Conservation (phyloP, 1,140 invertebrate genomes). For the Papilio polytes region DNA sequence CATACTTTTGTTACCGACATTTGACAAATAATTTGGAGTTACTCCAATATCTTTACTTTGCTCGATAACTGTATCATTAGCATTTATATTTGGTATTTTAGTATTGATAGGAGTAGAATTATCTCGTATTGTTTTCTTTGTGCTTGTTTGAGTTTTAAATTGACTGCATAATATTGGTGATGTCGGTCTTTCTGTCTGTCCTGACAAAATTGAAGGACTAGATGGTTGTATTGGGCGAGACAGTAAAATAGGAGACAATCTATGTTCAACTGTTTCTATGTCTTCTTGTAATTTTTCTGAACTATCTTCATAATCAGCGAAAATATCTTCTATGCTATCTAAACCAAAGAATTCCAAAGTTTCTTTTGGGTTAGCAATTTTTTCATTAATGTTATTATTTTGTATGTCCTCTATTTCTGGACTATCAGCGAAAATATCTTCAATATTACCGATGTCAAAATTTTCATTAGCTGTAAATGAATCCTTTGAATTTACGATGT, state of each 20-base stretch:
- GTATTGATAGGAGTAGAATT: slow-evolving; percentile 50
- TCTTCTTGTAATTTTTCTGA: slow-evolving; percentile 35
- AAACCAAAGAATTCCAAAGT: slow-evolving; percentile 73
- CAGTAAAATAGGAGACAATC: background rate
- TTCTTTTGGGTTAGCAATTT: slow-evolving; percentile 55
- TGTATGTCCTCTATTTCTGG: slow-evolving; percentile 45
- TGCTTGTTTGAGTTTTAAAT: slow-evolving; percentile 59
- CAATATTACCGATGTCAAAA: slow-evolving; percentile 74
- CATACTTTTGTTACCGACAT: slow-evolving; percentile 65
- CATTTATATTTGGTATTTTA: slow-evolving; percentile 41
- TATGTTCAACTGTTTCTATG: slow-evolving; percentile 8
- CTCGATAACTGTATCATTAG: slow-evolving; percentile 22
- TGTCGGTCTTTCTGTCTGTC: slow-evolving; percentile 47
- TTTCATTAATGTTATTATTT: slow-evolving; percentile 41
- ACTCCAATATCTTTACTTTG: background rate
- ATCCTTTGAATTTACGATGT: background rate
- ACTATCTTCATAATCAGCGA: slow-evolving; percentile 66
- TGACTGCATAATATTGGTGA: slow-evolving; percentile 73
- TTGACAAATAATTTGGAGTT: slow-evolving; percentile 30
- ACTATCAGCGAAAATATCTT: slow-evolving; percentile 75
- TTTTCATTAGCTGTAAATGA: slow-evolving; percentile 45
- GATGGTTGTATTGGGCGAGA: background rate
- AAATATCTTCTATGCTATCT: slow-evolving; percentile 77
- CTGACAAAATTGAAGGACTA: slow-evolving; percentile 75
- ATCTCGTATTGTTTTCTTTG: slow-evolving; percentile 52